Base-by-base conservation (phyloP, 2,888 invertebrate species). In the Cephus rjabovi region DNA sequence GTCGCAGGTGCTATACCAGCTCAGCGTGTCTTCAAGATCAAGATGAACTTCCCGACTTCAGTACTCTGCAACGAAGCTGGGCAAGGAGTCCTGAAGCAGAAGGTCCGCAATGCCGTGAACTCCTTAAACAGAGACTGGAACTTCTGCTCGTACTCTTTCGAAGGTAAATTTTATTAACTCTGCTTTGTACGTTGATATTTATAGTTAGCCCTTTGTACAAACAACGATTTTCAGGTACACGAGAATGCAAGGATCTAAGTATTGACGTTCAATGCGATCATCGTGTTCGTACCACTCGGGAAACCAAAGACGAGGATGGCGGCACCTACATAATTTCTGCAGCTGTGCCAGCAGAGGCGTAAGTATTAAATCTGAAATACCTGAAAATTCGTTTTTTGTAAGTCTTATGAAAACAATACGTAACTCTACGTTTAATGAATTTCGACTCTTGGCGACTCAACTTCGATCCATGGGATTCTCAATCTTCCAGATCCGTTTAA, bases 1-100 rank as follows among this genome's bases (percentile, higher is more conserved):
- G 69, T 15, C 73, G 83, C 91, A 96, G 97, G 96, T 81, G 94
- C 97, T 11, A 95, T 96, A 86, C 95, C 98, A 34, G 98, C 98
- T n/a, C 98, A 98, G 90, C 95, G 98, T 79, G 97, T 98, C 0
- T 98, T 98, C 93, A 97, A 96, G 90, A 95, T 99, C 81, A 95
- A 96, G 80, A 97, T 99, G 96, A 94, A 97, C 85, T 98, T 98
- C 96, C 98, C 98, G 81, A 97, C 97, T 79, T 97, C 98, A n/a
- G 98, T 98, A 2, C 95, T 98, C 11, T 99, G 98, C 90, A 98
- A 98, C 88, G 97, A 97, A 91, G 98, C 98, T 34, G 98, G 98
- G 1, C 98, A 98, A 92, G 97, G 96, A 76, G 98, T 98, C 0
- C 93, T 98, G 9, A 94, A 97, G 74, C 97, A 98, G 88, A 96